Evolutionary conservation across 1,140 invertebrate genomes (phyloP), one percentile per base, ranked within the genome.

Genomic region (Branchinecta lindahli): DNA sequence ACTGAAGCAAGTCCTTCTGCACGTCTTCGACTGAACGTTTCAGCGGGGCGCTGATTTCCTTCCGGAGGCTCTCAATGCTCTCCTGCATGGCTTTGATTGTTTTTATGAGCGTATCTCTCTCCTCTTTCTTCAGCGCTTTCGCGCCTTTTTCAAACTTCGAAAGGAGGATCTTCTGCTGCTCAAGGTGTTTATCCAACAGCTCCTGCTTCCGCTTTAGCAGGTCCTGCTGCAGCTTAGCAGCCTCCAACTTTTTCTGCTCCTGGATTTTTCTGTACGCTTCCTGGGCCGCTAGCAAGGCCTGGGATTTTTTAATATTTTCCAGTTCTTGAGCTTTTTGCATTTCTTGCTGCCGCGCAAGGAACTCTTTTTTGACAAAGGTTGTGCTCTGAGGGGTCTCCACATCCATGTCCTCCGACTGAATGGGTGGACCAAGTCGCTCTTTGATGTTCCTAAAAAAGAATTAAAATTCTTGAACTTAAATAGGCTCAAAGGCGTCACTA

Each of bases 1-100:
- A 21, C 67, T 74, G 72, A 46, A 73, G 73, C 66, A 72, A 74
- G 10, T n/a, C n/a, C 70, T 21, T 45, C 66, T 9, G 66, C 33
- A 18, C 44, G 44, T n/a, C 33, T 68, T 44, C 33, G 15, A 10
- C 21, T 33, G 18, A 66, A 12, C 61, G 18, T 73, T 65, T n/a
- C 66, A 45, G 46, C 69, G 46, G 69, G 68, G 66, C 67, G 61
- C 67, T 72, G 77, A 91, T 76, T 74, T 89, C 87, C 74, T 86
- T 86, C 45, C 85, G 82, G 15, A 90, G 80, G 70, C 84, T 87
- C 74, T 91, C 89, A 47, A 92, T 90, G 3, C 85, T 85, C 69
- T 85, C 84, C 73, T 89, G 87, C 8, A 90, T 82, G 2, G 83
- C 83, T 74, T 90, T 91, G 45, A 92, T 86, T 0, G 89, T 88